Percentiles rank a stretch among this genome's conserved stretches.
phyloP scores from a whole-genome alignment of 64 coral and sea anemone species.

The Porites australiensis region DNA sequence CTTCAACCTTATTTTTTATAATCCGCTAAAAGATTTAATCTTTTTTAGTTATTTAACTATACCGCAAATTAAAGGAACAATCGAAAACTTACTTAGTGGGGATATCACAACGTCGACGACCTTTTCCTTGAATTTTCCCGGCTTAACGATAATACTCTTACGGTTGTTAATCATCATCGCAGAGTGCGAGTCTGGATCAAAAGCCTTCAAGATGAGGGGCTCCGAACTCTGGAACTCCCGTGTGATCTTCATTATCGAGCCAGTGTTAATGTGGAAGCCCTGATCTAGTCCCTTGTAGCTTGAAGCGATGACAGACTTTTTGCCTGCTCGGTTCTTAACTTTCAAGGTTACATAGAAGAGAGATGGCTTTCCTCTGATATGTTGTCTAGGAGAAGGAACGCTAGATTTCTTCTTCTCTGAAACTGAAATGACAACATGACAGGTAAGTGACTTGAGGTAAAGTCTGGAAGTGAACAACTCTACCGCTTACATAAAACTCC shows the following conservation, averaged over 20 bases:
- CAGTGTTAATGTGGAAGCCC: constrained; percentile 84
- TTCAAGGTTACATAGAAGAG: constrained; percentile 87
- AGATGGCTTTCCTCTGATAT: constrained; percentile 43
- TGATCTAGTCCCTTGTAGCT: constrained; percentile 58
- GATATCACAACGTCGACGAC: constrained; percentile 60
- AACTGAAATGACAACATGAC: neutral
- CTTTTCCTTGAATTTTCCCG: constrained; percentile 53
- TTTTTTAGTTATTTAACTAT: no score
- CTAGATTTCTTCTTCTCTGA: constrained; percentile 18
- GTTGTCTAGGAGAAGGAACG: constrained; percentile 7
- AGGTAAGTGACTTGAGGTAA: neutral
- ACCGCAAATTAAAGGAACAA: neutral
- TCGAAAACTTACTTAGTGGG: constrained; percentile 70
- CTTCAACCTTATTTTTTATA: no score
- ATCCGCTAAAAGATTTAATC: no score
- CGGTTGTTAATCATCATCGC: constrained; percentile 81
- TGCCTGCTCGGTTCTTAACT: constrained; percentile 85
- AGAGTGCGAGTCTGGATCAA: constrained; percentile 67
- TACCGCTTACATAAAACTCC: no score
- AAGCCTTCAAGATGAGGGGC: constrained; percentile 73
- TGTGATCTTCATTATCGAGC: constrained; percentile 90
- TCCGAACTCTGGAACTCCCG: constrained; percentile 70
- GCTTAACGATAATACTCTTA: constrained; percentile 70
- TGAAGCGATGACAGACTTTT: constrained; percentile 81
- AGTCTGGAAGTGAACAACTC: no score